Conservation (phyloP, 1,140 invertebrate species). For the Formica exsecta region DNA sequence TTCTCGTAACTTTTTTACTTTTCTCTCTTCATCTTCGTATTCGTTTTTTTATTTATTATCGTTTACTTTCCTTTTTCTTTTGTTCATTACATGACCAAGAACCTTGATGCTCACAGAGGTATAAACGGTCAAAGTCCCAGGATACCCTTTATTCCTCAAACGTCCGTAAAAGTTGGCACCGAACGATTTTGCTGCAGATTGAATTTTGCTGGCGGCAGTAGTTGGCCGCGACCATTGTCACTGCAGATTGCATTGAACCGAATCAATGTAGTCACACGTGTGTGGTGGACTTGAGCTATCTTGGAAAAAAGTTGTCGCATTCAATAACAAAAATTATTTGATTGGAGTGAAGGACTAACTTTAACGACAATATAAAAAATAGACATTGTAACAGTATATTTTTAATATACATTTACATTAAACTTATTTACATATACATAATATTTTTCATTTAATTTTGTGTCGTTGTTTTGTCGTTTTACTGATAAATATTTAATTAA, state of each 20-base stretch:
- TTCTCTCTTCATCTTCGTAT: not conserved
- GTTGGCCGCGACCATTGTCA: constrained; percentile 66
- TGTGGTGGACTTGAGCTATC: not conserved
- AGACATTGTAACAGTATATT: not conserved
- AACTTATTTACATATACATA: not conserved
- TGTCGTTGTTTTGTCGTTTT: not conserved
- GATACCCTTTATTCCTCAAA: constrained; percentile 39
- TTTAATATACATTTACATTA: not conserved
- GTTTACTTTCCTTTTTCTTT: constrained; percentile 59
- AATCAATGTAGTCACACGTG: constrained; percentile 52
- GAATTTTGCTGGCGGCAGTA: constrained; percentile 75
- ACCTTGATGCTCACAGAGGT: constrained; percentile 8
- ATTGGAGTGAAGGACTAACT: not conserved
- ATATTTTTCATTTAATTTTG: not conserved
- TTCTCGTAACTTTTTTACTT: not conserved
- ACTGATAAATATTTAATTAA: not conserved
- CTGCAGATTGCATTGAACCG: constrained; percentile 56
- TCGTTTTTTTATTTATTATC: constrained; percentile 59
- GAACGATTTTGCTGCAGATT: constrained; percentile 78
- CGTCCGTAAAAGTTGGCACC: constrained; percentile 65
- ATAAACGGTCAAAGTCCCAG: constrained; percentile 29
- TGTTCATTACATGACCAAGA: constrained; percentile 49
- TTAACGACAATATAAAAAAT: not conserved
- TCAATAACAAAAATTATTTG: constrained; percentile 11
- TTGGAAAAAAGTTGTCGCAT: constrained; percentile 32